These are phyloP conservation scores for Archivesica marissinica DNA, from an alignment of 1,140 invertebrate genomes.

Conservation along the genomic window DNA sequence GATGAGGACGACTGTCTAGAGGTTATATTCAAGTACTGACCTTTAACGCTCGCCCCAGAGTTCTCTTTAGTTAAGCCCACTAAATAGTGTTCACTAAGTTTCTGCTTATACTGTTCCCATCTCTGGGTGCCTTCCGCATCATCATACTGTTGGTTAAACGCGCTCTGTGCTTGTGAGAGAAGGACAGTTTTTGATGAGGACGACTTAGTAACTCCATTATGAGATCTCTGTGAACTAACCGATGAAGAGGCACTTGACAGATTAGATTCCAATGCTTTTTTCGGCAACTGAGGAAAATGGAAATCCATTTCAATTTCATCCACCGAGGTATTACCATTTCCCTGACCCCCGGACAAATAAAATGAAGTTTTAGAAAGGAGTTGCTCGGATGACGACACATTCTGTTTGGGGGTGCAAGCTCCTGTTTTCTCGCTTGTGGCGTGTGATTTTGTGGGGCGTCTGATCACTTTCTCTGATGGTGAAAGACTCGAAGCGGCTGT, in stretches of 20 bases:
- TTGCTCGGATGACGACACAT: neutral
- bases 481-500: neutral
- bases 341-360: neutral
- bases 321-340: neutral
- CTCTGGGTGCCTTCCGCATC: constrained; percentile 49
- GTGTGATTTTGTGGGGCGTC: constrained; percentile 10
- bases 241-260: constrained; percentile 6
- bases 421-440: neutral
- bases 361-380: neutral
- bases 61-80: constrained; percentile 10
- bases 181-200: constrained; percentile 33
- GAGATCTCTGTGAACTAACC: neutral
- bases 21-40: neutral
- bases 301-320: constrained; percentile 41
- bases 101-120: constrained; percentile 46
- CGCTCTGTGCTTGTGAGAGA: constrained; percentile 43
- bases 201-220: neutral
- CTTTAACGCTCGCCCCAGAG: neutral
- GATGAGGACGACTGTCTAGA: neutral
- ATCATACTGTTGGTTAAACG: constrained; percentile 50
- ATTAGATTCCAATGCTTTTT: neutral
- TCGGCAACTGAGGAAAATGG: constrained; percentile 37
- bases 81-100: constrained; percentile 49
- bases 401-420: neutral
- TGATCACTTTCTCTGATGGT: constrained; percentile 40